Conservation (phyloP, 2,113 vertebrate species). For the Diglossa brunneiventris region DNA sequence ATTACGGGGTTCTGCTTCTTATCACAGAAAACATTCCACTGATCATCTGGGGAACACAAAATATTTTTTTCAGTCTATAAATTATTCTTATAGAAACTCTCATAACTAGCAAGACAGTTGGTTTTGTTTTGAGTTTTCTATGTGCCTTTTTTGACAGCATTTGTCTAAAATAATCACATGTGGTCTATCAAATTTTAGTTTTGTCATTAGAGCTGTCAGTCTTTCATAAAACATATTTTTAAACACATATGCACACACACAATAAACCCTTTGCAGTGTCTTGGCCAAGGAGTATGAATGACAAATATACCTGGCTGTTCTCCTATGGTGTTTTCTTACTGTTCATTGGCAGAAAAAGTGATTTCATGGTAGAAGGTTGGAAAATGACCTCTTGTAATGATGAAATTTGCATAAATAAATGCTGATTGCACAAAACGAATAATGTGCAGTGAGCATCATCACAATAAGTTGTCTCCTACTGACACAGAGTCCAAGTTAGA, state of each 20-base stretch:
- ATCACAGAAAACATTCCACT: constrained; percentile 71
- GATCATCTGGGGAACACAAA: constrained; percentile 66
- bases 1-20: constrained; percentile 69
- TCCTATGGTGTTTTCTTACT: constrained; percentile 70
- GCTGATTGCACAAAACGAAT: constrained; percentile 92
- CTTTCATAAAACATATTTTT: constrained; percentile 47
- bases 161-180: constrained; percentile 64
- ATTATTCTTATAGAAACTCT: constrained; percentile 72
- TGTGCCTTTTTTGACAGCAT: constrained; percentile 47
- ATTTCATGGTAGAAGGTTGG: constrained; percentile 92
- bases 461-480: constrained; percentile 91
- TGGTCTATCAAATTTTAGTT: constrained; percentile 57
- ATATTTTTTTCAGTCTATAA: constrained; percentile 65
- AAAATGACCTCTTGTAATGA: constrained; percentile 93
- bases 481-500: constrained; percentile 87
- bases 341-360: constrained; percentile 81
- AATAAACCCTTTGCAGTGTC: constrained; percentile 20
- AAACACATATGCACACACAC: constrained; percentile 42
- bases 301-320: constrained; percentile 55
- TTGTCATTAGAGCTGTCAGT: constrained; percentile 69
- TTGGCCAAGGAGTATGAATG: constrained; percentile 65
- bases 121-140: constrained; percentile 19
- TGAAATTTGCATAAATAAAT: constrained; percentile 97
- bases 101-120: constrained; percentile 25
- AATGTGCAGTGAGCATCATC: constrained; percentile 85